Evolutionary conservation across 2,888 invertebrate genomes (phyloP), one percentile per base, ranked within the genome.

Genomic region (Eugnorisma glareosa): DNA sequence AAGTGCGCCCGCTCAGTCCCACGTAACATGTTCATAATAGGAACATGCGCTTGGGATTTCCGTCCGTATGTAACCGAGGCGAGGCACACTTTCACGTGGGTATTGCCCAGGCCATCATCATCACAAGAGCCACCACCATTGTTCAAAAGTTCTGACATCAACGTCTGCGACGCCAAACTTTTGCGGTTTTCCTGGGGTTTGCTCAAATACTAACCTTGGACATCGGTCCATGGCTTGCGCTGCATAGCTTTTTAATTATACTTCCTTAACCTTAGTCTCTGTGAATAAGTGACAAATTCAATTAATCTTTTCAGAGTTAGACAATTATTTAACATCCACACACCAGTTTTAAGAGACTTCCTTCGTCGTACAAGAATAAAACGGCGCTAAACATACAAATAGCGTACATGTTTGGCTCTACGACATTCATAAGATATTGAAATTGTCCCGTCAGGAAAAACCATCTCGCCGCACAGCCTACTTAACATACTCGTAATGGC

Each of bases 11-110:
- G 91, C 89, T 86, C 79, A 57, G 85, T 64, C 81, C 85, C 86
- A 91, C 90, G 91, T 90, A 92, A 92, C 90, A 75, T 83, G 86
- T 85, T 87, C 86, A 90, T 87, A 86, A 86, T 86, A n/a, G n/a
- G n/a, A n/a, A 88, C 83, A 86, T 77, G 84, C 89, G 89, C 89
- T 89, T 91, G 93, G 94, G 91, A 94, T 92, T 93, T 91, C 94
- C 94, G 90, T 82, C 86, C 77, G 91, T 79, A 84, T 89, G 93
- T 90, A 89, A 89, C 88, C 72, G 81, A 86, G 72, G 77, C 87
- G 84, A 83, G 86, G 86, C 90, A 87, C 86, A 92, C 95, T 95
- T 95, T 95, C 95, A 92, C 94, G 90, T 88, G 92, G 94, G 94
- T 89, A 91, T 93, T 93, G 92, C 94, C 95, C 93, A 87, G 78